Base-by-base conservation (phyloP, 2,113 vertebrate species). In the Mirza zaza region DNA sequence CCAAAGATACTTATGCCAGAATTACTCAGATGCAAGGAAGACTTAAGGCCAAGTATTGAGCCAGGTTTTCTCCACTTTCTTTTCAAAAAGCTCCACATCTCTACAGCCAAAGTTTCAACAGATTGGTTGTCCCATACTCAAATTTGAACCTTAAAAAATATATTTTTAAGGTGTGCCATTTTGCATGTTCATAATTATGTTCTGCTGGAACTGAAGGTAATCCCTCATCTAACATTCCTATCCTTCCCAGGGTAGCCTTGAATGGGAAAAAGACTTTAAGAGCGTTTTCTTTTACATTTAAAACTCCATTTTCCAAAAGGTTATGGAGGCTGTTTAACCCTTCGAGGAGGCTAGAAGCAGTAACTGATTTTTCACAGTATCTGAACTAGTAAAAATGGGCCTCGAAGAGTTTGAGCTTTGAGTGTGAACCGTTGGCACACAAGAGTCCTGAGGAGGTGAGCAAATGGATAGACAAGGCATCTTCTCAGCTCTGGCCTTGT, bases 201-300 rank as follows among this genome's bases (percentile, higher is more conserved):
- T 65, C 18, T 76, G 75, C 36, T 59, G 57, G 32, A 39, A 45
- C 27, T 21, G 27, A 90, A 27, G 48, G 59, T 48, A 48, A 32
- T 11, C 13, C 9, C 17, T 55, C 25, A 3, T 20, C 21, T 23
- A 18, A n/a, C 6, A 29, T 52, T 48, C 25, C 36, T 39, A 1
- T 34, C 29, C 11, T 77, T 59, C n/a, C 59, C 48, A 45, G 59
- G 34, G 55, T 21, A 57, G 34, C 39, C 4, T 23, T 55, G 21
- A 32, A 17, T 52, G 45, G n/a, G 12, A 71, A n/a, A 10, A 5
- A 11, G 50, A 6, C 61, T 84, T 45, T 29, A 21, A 77, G 23
- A 71, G 20, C 9, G 39, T 71, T 88, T 95, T 63, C 34, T 57
- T 88, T 80, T 83, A 91, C 63, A 39, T 79, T 79, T 32, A 59